Evolutionary conservation across 1,140 invertebrate species (phyloP).

Genomic region (Paraescarpia echinospica): DNA sequence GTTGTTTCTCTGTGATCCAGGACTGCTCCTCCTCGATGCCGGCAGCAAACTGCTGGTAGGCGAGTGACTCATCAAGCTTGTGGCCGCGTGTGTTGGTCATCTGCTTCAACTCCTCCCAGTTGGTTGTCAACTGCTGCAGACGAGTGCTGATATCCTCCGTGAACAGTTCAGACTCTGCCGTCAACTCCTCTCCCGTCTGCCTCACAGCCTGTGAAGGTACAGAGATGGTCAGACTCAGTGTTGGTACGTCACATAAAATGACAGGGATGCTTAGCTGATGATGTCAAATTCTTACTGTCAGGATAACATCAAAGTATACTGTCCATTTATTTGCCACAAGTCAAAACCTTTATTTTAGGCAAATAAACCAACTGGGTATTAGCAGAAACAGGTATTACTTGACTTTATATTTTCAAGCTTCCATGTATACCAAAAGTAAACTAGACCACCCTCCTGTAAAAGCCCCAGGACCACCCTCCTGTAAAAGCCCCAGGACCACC

Average conservation of each 20-base stretch:
- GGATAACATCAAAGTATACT: no score
- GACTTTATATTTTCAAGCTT: no score
- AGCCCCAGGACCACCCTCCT: no score
- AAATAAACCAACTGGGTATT: no score
- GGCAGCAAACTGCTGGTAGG: slow-evolving; percentile 95
- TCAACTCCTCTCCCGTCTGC: slow-evolving; percentile 92
- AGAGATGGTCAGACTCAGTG: background rate
- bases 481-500: no score
- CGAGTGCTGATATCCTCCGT: slow-evolving; percentile 80
- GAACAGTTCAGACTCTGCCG: slow-evolving; percentile 95
- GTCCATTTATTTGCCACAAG: no score
- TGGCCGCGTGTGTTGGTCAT: slow-evolving; percentile 80
- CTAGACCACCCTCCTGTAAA: no score
- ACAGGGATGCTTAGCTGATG: background rate
- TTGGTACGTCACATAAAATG: background rate
- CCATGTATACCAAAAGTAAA: no score
- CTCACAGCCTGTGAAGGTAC: slow-evolving; percentile 73
- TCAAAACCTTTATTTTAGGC: no score
- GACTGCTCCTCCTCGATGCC: slow-evolving; percentile 99
- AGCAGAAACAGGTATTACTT: no score
- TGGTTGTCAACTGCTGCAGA: slow-evolving; percentile 74
- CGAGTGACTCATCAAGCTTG: slow-evolving; percentile 91
- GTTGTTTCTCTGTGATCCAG: slow-evolving; percentile 98
- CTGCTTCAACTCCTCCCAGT: slow-evolving; percentile 88
- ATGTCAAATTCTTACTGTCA: no score